Evolutionary conservation across 2,113 vertebrate genomes (phyloP).

Genomic region (Delphinapterus leucas): DNA sequence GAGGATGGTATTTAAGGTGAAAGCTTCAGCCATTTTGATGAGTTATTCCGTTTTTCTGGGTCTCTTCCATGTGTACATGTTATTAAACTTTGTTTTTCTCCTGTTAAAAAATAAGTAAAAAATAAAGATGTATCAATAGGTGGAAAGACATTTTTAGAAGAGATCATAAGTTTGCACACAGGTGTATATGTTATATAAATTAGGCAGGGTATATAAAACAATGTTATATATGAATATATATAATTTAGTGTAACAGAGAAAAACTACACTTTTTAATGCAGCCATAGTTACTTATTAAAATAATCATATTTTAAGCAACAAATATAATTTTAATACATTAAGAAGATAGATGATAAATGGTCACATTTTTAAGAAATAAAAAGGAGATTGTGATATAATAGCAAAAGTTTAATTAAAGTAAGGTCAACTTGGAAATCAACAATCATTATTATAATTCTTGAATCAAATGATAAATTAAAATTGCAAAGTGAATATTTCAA

Average conservation of each 20-base stretch:
- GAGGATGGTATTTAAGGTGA: background rate
- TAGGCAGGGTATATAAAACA: background rate
- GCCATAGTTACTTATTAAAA: background rate
- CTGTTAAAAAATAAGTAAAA: background rate
- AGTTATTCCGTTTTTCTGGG: background rate
- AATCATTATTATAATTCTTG: background rate
- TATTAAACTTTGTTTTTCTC: background rate
- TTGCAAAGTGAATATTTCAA: background rate
- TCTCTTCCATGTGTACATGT: background rate
- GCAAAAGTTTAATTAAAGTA: slow-evolving; percentile 6
- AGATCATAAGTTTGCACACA: background rate
- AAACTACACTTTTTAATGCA: background rate
- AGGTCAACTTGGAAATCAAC: background rate
- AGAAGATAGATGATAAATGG: background rate
- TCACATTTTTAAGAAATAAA: background rate
- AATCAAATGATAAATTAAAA: background rate
- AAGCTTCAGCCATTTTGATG: background rate
- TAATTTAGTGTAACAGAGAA: background rate
- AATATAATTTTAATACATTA: background rate
- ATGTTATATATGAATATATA: background rate
- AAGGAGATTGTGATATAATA: background rate
- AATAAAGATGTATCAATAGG: background rate
- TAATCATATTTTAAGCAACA: background rate
- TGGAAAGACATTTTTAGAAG: background rate
- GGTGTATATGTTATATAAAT: background rate